Percentiles rank a stretch among this genome's conserved stretches.
These are phyloP conservation scores for Pseudomugil gertrudae DNA, from an alignment of 2,797 vertebrate species.

Conservation along the genomic window DNA sequence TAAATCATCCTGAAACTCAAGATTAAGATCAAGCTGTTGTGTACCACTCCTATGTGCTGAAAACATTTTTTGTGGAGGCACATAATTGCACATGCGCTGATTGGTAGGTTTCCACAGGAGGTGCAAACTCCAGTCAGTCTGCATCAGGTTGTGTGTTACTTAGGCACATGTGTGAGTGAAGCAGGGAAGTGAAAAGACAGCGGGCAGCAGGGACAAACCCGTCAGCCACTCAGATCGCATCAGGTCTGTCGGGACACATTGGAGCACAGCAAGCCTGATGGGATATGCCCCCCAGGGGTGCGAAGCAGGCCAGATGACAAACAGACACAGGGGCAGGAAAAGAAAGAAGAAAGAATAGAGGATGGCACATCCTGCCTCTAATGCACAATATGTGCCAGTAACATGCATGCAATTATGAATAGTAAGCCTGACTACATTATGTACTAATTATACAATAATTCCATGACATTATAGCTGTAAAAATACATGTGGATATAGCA, in stretches of 20 bases:
- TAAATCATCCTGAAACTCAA: slow-evolving; percentile 42
- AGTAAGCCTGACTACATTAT: slow-evolving; percentile 49
- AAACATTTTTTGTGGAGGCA: slow-evolving; percentile 26
- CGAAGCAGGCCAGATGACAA: slow-evolving; percentile 82
- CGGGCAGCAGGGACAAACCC: slow-evolving; percentile 82
- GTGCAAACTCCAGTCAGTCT: slow-evolving; percentile 64
- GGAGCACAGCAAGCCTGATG: slow-evolving; percentile 82
- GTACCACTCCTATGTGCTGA: not conserved
- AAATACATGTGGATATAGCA: slow-evolving; percentile 9
- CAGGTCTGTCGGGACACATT: slow-evolving; percentile 85
- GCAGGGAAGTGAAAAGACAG: slow-evolving; percentile 78
- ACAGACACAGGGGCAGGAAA: slow-evolving; percentile 69
- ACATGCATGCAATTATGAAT: slow-evolving; percentile 61
- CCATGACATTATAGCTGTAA: slow-evolving; percentile 27
- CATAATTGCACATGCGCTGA: slow-evolving; percentile 44
- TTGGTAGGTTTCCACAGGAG: slow-evolving; percentile 49
- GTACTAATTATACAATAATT: slow-evolving; percentile 57
- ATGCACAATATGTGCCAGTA: slow-evolving; percentile 70
- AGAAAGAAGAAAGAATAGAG: slow-evolving; percentile 69
- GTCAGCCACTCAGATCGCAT: slow-evolving; percentile 84
- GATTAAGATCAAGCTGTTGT: slow-evolving; percentile 27
- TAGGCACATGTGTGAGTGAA: slow-evolving; percentile 56
- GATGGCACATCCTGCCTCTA: slow-evolving; percentile 65
- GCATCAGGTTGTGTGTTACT: slow-evolving; percentile 71
- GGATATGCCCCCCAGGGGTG: slow-evolving; percentile 76